Percentiles rank a stretch among this genome's conserved stretches.
phyloP scores from a whole-genome alignment of 2,797 vertebrate species.

The Lerista edwardsae region DNA sequence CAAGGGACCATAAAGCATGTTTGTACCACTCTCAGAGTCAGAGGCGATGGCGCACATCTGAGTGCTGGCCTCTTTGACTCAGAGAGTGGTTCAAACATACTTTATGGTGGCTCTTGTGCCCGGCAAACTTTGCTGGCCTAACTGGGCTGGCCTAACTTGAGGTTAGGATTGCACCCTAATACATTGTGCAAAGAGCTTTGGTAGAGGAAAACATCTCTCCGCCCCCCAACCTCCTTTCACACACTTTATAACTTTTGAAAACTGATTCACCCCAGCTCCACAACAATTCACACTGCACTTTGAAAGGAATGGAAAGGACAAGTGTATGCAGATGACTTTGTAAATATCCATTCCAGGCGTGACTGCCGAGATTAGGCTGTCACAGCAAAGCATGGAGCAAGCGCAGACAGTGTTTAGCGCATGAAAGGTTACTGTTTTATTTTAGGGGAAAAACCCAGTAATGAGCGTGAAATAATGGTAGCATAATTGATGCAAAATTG shows the following conservation, averaged over 20 bases:
- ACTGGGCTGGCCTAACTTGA: too few relatives aligned
- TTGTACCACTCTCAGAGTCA: too few relatives aligned
- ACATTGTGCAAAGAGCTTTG: not conserved
- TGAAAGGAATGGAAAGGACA: slow-evolving; percentile 11
- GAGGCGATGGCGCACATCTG: too few relatives aligned
- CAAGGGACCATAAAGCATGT: too few relatives aligned
- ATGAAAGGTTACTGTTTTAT: slow-evolving; percentile 66
- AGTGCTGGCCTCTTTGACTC: too few relatives aligned
- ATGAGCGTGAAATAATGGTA: slow-evolving; percentile 60
- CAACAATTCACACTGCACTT: not conserved
- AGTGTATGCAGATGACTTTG: slow-evolving; percentile 13
- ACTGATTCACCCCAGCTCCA: not conserved
- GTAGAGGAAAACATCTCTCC: not conserved
- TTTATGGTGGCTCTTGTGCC: too few relatives aligned
- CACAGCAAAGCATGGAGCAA: slow-evolving; percentile 16
- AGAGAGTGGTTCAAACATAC: too few relatives aligned
- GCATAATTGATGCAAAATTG: slow-evolving; percentile 70
- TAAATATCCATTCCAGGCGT: slow-evolving; percentile 35
- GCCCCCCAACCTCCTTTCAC: not conserved
- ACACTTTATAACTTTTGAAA: not conserved
- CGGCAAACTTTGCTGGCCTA: too few relatives aligned
- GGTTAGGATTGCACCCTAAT: too few relatives aligned
- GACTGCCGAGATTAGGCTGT: slow-evolving; percentile 21
- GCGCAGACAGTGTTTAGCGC: not conserved
- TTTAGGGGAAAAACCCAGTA: slow-evolving; percentile 57